Percentiles rank a stretch among this genome's conserved stretches.
phyloP scores from a whole-genome alignment of 2,888 invertebrate species.

The Oconnorella tubifera region DNA sequence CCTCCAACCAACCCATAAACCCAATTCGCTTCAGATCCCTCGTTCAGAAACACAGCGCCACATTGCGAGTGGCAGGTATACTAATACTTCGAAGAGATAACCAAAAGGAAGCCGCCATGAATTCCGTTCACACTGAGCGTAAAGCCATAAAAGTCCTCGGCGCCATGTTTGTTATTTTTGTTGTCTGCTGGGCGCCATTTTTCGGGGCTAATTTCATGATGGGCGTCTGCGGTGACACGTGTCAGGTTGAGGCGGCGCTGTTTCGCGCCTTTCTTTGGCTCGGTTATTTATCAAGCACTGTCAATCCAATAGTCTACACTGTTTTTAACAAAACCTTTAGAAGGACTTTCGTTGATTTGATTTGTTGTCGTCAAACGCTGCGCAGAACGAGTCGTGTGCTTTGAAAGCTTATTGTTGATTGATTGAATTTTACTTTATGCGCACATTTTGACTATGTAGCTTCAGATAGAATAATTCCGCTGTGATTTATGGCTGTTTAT shows the following conservation, averaged over 20 bases:
- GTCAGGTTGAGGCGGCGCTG: slow-evolving; percentile 63
- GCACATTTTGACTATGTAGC: neutral
- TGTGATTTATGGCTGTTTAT: too few relatives aligned
- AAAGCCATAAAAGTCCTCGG: slow-evolving; percentile 78
- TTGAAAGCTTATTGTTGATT: neutral
- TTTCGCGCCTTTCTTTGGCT: slow-evolving; percentile 54
- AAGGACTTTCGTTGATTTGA: slow-evolving; percentile 42
- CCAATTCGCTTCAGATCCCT: slow-evolving; percentile 35
- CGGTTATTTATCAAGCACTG: slow-evolving; percentile 52
- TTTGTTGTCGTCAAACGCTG: too few relatives aligned
- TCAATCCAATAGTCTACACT: slow-evolving; percentile 57
- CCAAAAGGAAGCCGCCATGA: slow-evolving; percentile 17
- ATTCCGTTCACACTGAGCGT: slow-evolving; percentile 76
- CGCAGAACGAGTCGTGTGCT: neutral
- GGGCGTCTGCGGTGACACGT: slow-evolving; percentile 66
- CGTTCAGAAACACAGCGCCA: slow-evolving; percentile 48
- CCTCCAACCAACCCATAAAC: neutral
- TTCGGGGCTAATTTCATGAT: slow-evolving; percentile 66
- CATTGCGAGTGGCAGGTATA: slow-evolving; percentile 48
- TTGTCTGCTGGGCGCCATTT: slow-evolving; percentile 56
- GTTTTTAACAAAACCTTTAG: slow-evolving; percentile 55
- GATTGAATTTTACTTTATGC: neutral
- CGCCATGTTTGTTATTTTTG: slow-evolving; percentile 53
- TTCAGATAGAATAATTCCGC: too few relatives aligned
- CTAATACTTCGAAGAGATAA: slow-evolving; percentile 41